These are phyloP conservation scores for Actinia equina DNA, from an alignment of 64 coral and sea anemone species.

Conservation along the genomic window DNA sequence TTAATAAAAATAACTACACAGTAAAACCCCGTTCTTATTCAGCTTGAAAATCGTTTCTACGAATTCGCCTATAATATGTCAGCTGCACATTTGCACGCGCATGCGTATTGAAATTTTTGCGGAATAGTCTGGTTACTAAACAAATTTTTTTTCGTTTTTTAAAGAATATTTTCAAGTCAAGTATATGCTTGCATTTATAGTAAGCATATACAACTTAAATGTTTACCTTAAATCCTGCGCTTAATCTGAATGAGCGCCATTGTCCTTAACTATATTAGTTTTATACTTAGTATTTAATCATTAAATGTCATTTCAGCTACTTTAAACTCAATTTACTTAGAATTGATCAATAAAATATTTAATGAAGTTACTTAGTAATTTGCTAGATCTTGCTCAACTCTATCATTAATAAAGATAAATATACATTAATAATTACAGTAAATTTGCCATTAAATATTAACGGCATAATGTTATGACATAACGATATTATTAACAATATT, in stretches of 20 bases:
- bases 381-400: not conserved
- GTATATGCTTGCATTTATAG: too few relatives aligned
- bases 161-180: too few relatives aligned
- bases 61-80: not conserved
- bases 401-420: slow-evolving; percentile 20
- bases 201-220: not conserved
- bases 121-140: too few relatives aligned
- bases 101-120: not conserved
- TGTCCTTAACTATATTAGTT: not conserved
- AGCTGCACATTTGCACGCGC: not conserved
- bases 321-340: not conserved
- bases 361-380: not conserved
- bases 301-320: not conserved
- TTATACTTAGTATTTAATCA: not conserved
- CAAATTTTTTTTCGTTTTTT: too few relatives aligned
- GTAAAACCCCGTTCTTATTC: not conserved
- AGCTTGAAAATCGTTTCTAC: not conserved
- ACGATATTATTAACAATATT: not conserved
- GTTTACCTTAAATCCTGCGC: not conserved
- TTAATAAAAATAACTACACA: not conserved
- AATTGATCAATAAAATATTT: not conserved
- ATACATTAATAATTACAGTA: slow-evolving; percentile 20
- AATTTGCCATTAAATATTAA: not conserved
- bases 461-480: not conserved
- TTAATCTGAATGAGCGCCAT: not conserved